phyloP scores from a whole-genome alignment of 2,113 vertebrate genomes.

The Pseudorectes ferrugineus region DNA sequence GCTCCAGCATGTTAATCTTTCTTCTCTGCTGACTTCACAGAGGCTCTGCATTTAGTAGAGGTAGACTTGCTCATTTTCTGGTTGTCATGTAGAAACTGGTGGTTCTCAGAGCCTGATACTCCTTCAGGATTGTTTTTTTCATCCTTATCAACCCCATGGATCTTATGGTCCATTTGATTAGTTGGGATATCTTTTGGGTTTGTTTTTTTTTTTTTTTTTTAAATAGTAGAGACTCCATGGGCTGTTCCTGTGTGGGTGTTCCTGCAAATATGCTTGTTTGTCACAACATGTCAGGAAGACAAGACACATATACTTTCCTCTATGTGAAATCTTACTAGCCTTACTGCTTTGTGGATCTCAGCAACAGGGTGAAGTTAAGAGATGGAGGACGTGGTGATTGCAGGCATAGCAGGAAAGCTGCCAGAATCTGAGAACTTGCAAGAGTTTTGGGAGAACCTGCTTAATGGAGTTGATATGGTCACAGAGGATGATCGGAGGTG shows the following conservation, averaged over 20 bases:
- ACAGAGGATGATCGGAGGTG: conserved; percentile 93
- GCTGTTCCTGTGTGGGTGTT: conserved; percentile 31
- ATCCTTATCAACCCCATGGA: background rate
- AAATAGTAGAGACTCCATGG: background rate
- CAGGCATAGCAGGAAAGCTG: conserved; percentile 91
- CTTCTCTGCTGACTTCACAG: conserved; percentile 22
- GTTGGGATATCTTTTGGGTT: background rate
- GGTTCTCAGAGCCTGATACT: background rate
- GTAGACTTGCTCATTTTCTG: background rate
- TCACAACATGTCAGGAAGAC: background rate
- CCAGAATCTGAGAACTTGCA: conserved; percentile 90
- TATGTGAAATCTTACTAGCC: background rate
- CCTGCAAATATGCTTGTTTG: background rate
- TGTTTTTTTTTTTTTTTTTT: background rate
- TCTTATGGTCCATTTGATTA: background rate
- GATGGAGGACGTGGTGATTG: conserved; percentile 95
- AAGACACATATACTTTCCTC: background rate
- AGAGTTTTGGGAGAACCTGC: conserved; percentile 96
- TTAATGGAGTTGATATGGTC: conserved; percentile 93
- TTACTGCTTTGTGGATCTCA: background rate
- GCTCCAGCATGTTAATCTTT: conserved; percentile 33
- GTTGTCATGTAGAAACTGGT: background rate
- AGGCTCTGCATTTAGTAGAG: background rate
- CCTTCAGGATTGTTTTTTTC: background rate
- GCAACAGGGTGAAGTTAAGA: conserved; percentile 46